Percentiles rank a stretch among this genome's conserved stretches.
Evolutionary conservation across 1,140 invertebrate species (phyloP).

Genomic region (Chrysomallon squamiferum): DNA sequence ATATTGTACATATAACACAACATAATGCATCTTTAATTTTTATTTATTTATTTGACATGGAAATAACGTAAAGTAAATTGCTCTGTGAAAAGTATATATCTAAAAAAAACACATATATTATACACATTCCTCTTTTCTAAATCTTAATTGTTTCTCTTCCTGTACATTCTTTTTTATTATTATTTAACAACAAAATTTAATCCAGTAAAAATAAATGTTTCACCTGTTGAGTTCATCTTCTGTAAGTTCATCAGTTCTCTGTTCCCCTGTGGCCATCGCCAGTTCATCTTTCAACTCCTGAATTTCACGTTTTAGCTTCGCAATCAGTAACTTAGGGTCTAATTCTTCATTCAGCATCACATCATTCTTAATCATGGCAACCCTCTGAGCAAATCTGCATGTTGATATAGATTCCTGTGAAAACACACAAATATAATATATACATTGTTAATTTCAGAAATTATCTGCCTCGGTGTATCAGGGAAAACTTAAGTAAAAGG

Average conservation of each 20-base stretch:
- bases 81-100: too few relatives aligned
- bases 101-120: too few relatives aligned
- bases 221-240: slow-evolving; percentile 58
- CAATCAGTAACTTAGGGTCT: slow-evolving; percentile 67
- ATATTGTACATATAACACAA: too few relatives aligned
- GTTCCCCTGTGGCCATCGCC: slow-evolving; percentile 57
- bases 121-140: too few relatives aligned
- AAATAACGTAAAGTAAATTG: too few relatives aligned
- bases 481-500: background rate
- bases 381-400: slow-evolving; percentile 73
- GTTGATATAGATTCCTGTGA: slow-evolving; percentile 71
- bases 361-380: slow-evolving; percentile 71
- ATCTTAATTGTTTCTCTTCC: too few relatives aligned
- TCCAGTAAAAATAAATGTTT: too few relatives aligned
- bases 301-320: slow-evolving; percentile 64
- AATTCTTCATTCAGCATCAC: slow-evolving; percentile 68
- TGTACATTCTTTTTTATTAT: too few relatives aligned
- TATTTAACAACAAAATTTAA: too few relatives aligned
- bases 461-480: background rate
- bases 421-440: too few relatives aligned
- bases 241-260: slow-evolving; percentile 52
- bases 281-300: slow-evolving; percentile 59
- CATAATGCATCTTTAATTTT: too few relatives aligned
- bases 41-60: too few relatives aligned
- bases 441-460: background rate